Conservation (phyloP, 2,888 invertebrate genomes). For the Ametastegia equiseti region DNA sequence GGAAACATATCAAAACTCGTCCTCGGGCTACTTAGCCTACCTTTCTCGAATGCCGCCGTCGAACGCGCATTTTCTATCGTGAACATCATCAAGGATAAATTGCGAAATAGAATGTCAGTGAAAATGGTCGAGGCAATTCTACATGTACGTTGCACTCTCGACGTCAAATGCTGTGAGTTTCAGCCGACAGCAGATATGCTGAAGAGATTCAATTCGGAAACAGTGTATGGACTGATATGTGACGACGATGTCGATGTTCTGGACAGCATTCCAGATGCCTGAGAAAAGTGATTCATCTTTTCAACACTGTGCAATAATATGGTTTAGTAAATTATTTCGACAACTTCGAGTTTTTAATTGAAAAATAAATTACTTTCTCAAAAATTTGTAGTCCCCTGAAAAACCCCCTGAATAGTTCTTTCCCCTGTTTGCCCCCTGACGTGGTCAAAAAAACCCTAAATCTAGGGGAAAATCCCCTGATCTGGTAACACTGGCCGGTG, state of each 20-base stretch:
- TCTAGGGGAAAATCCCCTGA: conserved; percentile 39
- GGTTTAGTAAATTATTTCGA: too few relatives aligned
- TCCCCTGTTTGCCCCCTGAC: conserved; percentile 32
- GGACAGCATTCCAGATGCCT: too few relatives aligned
- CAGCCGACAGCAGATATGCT: conserved; percentile 24
- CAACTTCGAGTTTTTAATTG: too few relatives aligned
- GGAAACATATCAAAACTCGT: conserved; percentile 44
- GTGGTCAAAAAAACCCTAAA: conserved; percentile 37
- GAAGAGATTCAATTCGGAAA: conserved; percentile 14
- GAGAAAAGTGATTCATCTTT: too few relatives aligned
- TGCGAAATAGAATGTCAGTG: conserved; percentile 41
- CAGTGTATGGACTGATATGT: not conserved
- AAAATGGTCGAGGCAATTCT: conserved; percentile 22
- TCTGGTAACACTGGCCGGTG: conserved; percentile 43
- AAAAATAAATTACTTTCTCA: too few relatives aligned
- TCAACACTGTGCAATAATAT: too few relatives aligned
- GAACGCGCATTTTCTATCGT: conserved; percentile 41
- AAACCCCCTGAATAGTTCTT: conserved; percentile 17
- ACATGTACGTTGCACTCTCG: not conserved
- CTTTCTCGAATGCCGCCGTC: conserved; percentile 23
- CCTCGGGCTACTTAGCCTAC: conserved; percentile 41
- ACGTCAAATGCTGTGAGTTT: conserved; percentile 36
- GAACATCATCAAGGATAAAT: conserved; percentile 43
- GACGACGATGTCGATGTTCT: not conserved
- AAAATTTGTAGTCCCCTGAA: too few relatives aligned